Base-by-base conservation (phyloP, 1,140 invertebrate species). In the Drosophila willistoni region DNA sequence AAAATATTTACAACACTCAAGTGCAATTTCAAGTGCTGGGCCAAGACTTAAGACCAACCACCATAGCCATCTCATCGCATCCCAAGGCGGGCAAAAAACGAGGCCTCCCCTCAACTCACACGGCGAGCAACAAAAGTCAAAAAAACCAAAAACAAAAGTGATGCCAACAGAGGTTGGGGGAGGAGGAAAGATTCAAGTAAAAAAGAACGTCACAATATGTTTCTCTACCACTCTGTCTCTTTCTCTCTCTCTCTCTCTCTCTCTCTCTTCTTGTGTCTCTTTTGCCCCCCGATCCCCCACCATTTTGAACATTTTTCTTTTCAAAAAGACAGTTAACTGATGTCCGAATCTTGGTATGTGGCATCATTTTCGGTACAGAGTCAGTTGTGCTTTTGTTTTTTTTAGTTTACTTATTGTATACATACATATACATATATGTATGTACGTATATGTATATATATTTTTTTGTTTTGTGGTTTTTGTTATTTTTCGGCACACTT, bases 1-100 rank as follows among this genome's bases (percentile, higher is more conserved):
- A 89, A 89, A 87, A 87, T 89, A 87, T 87, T 87, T 87, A 89
- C 84, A 89, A 68, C 84, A 80, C 84, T 89, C 81, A 81, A 89
- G 84, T 89, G 65, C 84, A 89, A 73, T 78, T 51, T 89, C 84
- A 89, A 89, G 84, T 89, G 84, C 83, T 87, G 83, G 83, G 72
- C 83, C 81, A 82, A 81, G 79, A 59, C 81, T 63, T 81, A 25
- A 65, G 81, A 60, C 39, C 56, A 51, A 55, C 76, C 57, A 55
- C 76, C 57, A 29, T 29, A 29, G 29, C 59, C 41, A 56, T 56
- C 34, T 36, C 22, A 13, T 12, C 69, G 57, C 56, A 39, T 59
- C 65, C 44, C 64, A 64, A 74, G 79, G 66, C 79, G 51, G 77
- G 54, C 64, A 67, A 51, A 51, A 75, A 61, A 56, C 59, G 17